These are phyloP conservation scores for Hypercompe scribonia DNA, from an alignment of 2,888 invertebrate species.

Conservation along the genomic window DNA sequence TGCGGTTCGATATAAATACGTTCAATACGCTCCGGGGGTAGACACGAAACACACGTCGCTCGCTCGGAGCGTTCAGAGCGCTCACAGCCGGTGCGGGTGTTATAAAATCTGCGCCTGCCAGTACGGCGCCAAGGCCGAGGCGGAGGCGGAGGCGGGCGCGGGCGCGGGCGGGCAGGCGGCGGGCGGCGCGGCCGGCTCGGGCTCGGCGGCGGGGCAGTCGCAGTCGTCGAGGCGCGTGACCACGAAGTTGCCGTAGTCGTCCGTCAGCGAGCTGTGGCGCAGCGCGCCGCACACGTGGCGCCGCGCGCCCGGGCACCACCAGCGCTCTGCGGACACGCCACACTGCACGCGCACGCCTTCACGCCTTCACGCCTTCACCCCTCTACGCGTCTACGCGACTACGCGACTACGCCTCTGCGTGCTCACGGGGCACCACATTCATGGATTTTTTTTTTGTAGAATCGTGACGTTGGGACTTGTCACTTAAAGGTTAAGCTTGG, in stretches of 20 bases:
- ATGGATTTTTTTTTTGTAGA: no score
- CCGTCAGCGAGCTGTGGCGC: conserved; percentile 80
- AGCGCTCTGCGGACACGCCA: conserved; percentile 61
- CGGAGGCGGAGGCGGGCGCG: conserved; percentile 28
- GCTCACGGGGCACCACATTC: no score
- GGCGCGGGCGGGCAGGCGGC: conserved; percentile 15
- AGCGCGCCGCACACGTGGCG: conserved; percentile 79
- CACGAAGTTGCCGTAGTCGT: conserved; percentile 86
- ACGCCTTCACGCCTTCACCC: no score
- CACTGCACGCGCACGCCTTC: background rate
- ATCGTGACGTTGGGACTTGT: no score
- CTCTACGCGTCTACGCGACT: no score
- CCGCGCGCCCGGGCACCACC: conserved; percentile 72
- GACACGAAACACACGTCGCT: no score
- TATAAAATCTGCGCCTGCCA: conserved; percentile 65
- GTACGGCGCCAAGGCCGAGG: conserved; percentile 47
- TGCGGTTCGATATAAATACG: conserved; percentile 6
- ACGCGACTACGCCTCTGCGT: no score
- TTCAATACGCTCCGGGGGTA: background rate
- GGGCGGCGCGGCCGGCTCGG: conserved; percentile 32
- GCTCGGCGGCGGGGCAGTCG: conserved; percentile 70
- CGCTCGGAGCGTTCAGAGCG: background rate
- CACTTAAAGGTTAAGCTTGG: no score
- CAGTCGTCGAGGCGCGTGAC: conserved; percentile 76
- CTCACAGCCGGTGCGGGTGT: conserved; percentile 43